Base-by-base conservation (phyloP, 2,888 invertebrate species). In the Panopea generosa region DNA sequence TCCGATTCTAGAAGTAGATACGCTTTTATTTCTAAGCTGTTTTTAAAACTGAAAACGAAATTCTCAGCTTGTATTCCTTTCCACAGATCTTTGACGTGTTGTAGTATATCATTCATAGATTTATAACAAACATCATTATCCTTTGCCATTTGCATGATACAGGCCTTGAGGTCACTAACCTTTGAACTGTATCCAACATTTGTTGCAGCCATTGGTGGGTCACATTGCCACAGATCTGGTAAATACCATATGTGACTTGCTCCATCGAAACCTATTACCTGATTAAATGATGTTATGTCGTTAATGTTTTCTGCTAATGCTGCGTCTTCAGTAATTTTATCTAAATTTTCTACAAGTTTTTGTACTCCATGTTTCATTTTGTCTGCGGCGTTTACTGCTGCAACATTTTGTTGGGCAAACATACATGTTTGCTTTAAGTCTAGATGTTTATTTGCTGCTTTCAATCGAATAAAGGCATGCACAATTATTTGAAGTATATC, bases 1-100 rank as follows among this genome's bases (percentile, higher is more conserved):
- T 33, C 33, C 4, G 33, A 7, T 33, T 33, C 33, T 7, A 33
- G 4, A 7, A 7, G 33, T 11, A 33, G 50, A 47, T 61, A 67
- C n/a, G 65, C 75, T 55, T 63, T 69, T 1, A 65, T 18, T 60
- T 75, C 75, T 14, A 75, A 43, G 7, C 59, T 52, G 40, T 75
- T 75, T 55, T 40, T 52, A 50, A 75, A 75, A 2, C 38, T 40
- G 18, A 60, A 75, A 3, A 69, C 69, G 55, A 69, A 47, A 47
- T 59, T 55, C 9, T 66, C 57, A 24, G 49, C 24, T n/a, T 49
- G n/a, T 24, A 72, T 57, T 18, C 59, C 65, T 14, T 45, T 50
- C 71, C 71, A 72, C 14, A 72, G 24, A n/a, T 20, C 57, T 16
- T 33, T 24, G 1, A 22, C 40, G 16, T 57, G 18, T 4, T 2